A percentile compares a stretch with the other conserved stretches of the same genome.
Evolutionary conservation across 2,888 invertebrate genomes (phyloP).

Genomic region (Notodonta ziczac): DNA sequence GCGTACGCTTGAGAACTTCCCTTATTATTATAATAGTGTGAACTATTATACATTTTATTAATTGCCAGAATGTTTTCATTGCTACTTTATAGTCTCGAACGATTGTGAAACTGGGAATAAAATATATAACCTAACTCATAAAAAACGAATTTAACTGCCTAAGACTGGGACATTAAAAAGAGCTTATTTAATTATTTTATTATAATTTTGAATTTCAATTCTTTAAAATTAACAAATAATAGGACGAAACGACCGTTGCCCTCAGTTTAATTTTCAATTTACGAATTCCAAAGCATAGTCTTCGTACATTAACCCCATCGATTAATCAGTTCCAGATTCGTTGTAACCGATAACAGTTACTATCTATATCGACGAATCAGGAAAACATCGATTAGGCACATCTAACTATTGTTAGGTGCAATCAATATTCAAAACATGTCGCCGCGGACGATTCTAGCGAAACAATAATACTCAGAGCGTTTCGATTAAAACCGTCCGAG

Average conservation of each 20-base stretch:
- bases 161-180: no score
- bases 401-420: constrained; percentile 22
- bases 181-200: no score
- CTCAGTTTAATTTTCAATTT: neutral
- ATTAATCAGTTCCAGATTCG: constrained; percentile 8
- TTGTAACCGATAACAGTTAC: constrained; percentile 26
- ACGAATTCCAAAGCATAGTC: constrained; percentile 9
- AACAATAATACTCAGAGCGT: constrained; percentile 34
- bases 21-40: constrained; percentile 3
- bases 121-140: no score
- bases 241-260: no score
- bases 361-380: constrained; percentile 21
- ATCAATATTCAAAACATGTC: constrained; percentile 30
- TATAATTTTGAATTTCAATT: no score
- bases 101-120: neutral
- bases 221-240: no score
- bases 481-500: constrained; percentile 46
- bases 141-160: no score
- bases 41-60: constrained; percentile 4
- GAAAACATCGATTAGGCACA: constrained; percentile 18
- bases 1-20: constrained; percentile 9
- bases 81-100: neutral
- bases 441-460: constrained; percentile 31
- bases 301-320: constrained; percentile 11
- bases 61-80: constrained; percentile 15